phyloP scores from a whole-genome alignment of 2,113 vertebrate genomes.

The Sinocyclocheilus anshuiensis region DNA sequence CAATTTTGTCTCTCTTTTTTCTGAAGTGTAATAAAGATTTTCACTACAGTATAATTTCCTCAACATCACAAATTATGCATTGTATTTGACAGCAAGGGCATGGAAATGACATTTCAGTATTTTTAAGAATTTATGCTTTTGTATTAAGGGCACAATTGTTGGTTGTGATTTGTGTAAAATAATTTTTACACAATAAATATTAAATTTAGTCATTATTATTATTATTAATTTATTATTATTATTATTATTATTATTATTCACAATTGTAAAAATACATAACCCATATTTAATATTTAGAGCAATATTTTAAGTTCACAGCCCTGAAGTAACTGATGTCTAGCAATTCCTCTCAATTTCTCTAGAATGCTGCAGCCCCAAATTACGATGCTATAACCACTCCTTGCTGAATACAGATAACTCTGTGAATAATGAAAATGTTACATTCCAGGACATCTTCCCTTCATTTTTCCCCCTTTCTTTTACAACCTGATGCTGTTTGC shows the following conservation, averaged over 20 bases:
- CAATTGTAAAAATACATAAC: too few species aligned
- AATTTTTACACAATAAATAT: too few species aligned
- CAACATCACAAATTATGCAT: too few species aligned
- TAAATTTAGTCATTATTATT: too few species aligned
- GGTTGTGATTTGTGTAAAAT: too few species aligned
- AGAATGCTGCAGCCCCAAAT: not conserved
- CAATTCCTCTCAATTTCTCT: not conserved
- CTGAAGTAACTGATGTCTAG: too few species aligned
- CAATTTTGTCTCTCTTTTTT: not conserved
- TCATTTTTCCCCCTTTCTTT: not conserved
- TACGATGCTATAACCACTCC: not conserved
- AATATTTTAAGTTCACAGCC: not conserved
- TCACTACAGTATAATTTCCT: not conserved
- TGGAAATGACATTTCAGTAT: too few species aligned
- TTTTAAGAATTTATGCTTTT: not conserved
- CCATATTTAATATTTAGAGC: too few species aligned
- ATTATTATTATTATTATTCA: too few species aligned
- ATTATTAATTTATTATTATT: too few species aligned
- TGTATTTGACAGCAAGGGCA: too few species aligned
- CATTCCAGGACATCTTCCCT: conserved; percentile 22
- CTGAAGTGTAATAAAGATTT: not conserved
- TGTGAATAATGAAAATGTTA: conserved; percentile 24
- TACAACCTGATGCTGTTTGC: conserved; percentile 29
- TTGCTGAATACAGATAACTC: not conserved
- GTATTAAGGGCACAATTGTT: not conserved